Conservation (phyloP, 2,888 invertebrate species). For the Cephalotes varians region DNA sequence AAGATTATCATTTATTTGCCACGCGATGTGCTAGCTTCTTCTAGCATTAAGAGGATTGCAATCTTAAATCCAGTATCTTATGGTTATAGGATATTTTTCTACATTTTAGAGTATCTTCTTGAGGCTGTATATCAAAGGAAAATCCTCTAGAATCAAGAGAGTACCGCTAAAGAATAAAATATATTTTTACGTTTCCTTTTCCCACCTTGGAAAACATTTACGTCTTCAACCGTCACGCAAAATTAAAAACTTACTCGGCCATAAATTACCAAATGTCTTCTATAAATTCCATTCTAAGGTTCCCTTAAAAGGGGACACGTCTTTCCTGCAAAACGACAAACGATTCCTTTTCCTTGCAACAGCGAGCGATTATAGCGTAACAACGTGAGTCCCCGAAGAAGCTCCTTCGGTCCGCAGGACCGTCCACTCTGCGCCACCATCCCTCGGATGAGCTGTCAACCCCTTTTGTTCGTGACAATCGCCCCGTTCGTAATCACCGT, state of each 20-base stretch:
- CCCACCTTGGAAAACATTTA: slow-evolving; percentile 5
- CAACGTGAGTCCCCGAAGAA: slow-evolving; percentile 43
- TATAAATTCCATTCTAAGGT: slow-evolving; percentile 34
- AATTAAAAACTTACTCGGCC: slow-evolving; percentile 33
- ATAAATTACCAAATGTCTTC: slow-evolving; percentile 22
- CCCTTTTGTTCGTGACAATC: slow-evolving; percentile 65
- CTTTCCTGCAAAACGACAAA: slow-evolving; percentile 41
- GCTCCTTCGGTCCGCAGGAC: slow-evolving; percentile 29
- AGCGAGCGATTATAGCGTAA: slow-evolving; percentile 58
- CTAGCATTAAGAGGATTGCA: too few species aligned
- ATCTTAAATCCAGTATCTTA: too few species aligned
- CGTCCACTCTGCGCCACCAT: background rate
- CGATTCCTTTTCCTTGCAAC: slow-evolving; percentile 48
- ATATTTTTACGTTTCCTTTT: too few species aligned
- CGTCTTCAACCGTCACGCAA: background rate
- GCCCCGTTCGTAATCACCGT: slow-evolving; percentile 70
- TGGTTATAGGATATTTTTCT: too few species aligned
- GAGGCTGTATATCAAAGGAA: too few species aligned
- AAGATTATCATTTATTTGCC: too few species aligned
- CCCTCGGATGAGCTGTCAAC: slow-evolving; percentile 34
- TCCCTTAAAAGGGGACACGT: slow-evolving; percentile 13
- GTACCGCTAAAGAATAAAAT: too few species aligned
- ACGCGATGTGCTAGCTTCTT: too few species aligned
- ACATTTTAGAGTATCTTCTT: too few species aligned
- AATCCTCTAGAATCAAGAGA: too few species aligned